Evolutionary conservation across 1,140 invertebrate species (phyloP).

Genomic region (Calycopis cecrops): DNA sequence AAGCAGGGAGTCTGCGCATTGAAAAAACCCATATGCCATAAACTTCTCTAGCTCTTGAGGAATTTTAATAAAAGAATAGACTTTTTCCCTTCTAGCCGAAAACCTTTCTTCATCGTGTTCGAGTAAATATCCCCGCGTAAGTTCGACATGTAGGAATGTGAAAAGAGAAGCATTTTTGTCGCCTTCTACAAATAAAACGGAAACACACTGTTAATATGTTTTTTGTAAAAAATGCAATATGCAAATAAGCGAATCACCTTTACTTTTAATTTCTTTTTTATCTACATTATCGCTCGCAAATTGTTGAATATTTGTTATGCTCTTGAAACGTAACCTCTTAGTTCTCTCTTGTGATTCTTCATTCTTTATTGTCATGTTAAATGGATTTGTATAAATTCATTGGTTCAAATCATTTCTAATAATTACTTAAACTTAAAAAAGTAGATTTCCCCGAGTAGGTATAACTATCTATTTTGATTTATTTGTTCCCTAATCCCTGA

Average conservation of each 20-base stretch:
- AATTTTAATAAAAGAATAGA: constrained; percentile 98
- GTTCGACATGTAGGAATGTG: constrained; percentile 89
- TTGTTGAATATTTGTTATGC: constrained; percentile 48
- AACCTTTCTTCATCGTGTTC: constrained; percentile 97
- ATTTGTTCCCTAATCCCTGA: no score
- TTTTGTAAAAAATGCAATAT: no score
- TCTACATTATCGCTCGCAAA: constrained; percentile 44
- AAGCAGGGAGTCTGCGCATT: constrained; percentile 98
- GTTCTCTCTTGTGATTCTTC: constrained; percentile 56
- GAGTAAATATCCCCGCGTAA: constrained; percentile 92
- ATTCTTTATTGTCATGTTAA: constrained; percentile 52
- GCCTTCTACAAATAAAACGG: constrained; percentile 42
- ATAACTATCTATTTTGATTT: no score
- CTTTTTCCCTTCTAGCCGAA: constrained; percentile 93
- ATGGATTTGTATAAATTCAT: constrained; percentile 10
- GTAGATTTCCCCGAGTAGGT: no score
- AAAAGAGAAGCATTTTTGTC: constrained; percentile 77
- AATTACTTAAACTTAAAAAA: not conserved
- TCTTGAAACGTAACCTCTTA: constrained; percentile 63
- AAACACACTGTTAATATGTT: constrained; percentile 1
- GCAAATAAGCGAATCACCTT: constrained; percentile 36
- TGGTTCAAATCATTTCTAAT: constrained; percentile 13
- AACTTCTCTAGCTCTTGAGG: constrained; percentile 95
- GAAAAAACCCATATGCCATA: constrained; percentile 96
- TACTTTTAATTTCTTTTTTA: constrained; percentile 56